These are phyloP conservation scores for Drepana falcataria DNA, from an alignment of 2,888 invertebrate genomes.

Conservation along the genomic window DNA sequence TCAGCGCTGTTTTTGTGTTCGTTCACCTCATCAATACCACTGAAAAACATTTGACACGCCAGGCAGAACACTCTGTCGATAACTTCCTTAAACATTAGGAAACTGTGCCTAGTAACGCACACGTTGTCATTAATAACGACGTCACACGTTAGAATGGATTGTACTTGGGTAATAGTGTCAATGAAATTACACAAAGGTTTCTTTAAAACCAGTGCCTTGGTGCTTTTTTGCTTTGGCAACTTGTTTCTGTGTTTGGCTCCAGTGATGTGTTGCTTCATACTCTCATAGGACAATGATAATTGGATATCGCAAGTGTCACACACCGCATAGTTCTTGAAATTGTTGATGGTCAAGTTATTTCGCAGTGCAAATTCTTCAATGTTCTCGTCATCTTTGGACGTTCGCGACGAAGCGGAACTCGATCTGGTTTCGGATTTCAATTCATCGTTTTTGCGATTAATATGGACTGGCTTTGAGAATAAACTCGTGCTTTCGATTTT, in stretches of 20 bases:
- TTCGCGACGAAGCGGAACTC: not conserved
- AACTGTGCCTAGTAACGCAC: conserved; percentile 22
- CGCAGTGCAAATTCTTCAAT: conserved; percentile 15
- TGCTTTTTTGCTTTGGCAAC: not conserved
- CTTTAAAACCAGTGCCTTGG: not conserved
- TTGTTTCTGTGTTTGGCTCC: conserved; percentile 18
- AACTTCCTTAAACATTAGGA: conserved; percentile 13
- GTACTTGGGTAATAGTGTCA: conserved; percentile 4
- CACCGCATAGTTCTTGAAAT: conserved; percentile 10
- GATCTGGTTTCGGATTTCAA: not conserved
- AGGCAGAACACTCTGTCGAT: conserved; percentile 14
- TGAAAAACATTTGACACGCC: conserved; percentile 13
- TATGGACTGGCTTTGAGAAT: conserved; percentile 5
- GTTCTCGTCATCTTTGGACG: conserved; percentile 8
- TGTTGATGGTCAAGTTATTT: conserved; percentile 13
- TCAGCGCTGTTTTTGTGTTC: conserved; percentile 9
- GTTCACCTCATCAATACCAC: conserved; percentile 1
- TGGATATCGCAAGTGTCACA: conserved; percentile 22
- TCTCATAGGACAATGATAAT: conserved; percentile 16
- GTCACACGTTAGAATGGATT: conserved; percentile 12
- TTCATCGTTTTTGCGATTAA: conserved; percentile 3
- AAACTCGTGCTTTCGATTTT: not conserved
- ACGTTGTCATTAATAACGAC: conserved; percentile 32
- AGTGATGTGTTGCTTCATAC: conserved; percentile 20
- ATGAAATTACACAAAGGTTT: conserved; percentile 12